Conservation (phyloP, 2,888 invertebrate genomes). For the Syritta pipiens region DNA sequence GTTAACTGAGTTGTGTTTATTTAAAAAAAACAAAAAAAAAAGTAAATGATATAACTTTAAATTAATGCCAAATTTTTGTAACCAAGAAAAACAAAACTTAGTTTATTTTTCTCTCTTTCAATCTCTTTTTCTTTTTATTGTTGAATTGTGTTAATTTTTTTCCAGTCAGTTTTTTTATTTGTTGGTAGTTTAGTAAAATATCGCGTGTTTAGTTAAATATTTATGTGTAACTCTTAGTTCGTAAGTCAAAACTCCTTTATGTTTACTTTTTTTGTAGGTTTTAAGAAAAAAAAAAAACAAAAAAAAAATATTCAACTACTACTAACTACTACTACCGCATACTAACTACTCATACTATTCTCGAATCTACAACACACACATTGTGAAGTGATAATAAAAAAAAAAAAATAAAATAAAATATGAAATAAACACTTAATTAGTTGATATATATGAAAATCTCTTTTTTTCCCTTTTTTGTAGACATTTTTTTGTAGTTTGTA, state of each 20-base stretch:
- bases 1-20: conserved; percentile 63
- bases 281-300: conserved; percentile 33
- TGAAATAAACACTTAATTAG: conserved; percentile 61
- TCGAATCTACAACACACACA: conserved; percentile 64
- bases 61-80: conserved; percentile 64
- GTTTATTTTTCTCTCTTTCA: conserved; percentile 18
- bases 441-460: conserved; percentile 52
- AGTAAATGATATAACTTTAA: conserved; percentile 34
- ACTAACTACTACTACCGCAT: conserved; percentile 31
- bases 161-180: not conserved
- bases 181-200: conserved; percentile 54
- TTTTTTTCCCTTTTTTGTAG: conserved; percentile 23
- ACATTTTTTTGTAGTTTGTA: not conserved
- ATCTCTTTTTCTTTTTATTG: not conserved
- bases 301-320: conserved; percentile 37
- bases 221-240: conserved; percentile 10
- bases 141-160: conserved; percentile 2
- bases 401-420: conserved; percentile 33
- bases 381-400: conserved; percentile 68
- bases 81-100: conserved; percentile 34
- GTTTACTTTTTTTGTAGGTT: conserved; percentile 21
- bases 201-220: conserved; percentile 53
- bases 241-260: no score
- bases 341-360: conserved; percentile 65
- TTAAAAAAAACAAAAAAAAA: conserved; percentile 10